A percentile compares a stretch with the other conserved stretches of the same genome.
These are phyloP conservation scores for Sebastes hubbsi DNA, from an alignment of 2,797 vertebrate species.

Conservation along the genomic window DNA sequence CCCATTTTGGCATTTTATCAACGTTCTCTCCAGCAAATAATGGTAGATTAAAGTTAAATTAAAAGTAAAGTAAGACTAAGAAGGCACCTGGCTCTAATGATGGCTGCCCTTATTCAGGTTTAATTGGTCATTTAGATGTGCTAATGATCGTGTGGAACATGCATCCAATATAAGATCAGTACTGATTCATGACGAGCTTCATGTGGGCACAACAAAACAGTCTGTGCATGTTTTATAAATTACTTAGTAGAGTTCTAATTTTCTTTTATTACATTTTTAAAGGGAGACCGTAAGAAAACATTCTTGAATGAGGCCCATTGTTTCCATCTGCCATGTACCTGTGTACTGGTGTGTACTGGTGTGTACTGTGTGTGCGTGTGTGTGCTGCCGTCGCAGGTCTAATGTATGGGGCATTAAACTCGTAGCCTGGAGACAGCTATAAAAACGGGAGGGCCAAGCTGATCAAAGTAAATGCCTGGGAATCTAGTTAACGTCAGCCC, in stretches of 20 bases:
- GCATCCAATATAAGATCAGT: slow-evolving; percentile 18
- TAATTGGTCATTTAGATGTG: neutral
- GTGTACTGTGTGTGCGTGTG: neutral
- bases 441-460: slow-evolving; percentile 89
- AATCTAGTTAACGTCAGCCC: slow-evolving; percentile 92
- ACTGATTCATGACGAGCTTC: slow-evolving; percentile 2
- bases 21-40: rapidly evolving
- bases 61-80: neutral
- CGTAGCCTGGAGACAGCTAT: slow-evolving; percentile 95
- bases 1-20: neutral
- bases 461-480: slow-evolving; percentile 96
- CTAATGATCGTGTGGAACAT: slow-evolving; percentile 12
- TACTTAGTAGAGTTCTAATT: neutral
- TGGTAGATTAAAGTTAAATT: neutral
- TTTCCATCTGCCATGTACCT: slow-evolving; percentile 41
- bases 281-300: neutral
- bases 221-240: slow-evolving; percentile 12
- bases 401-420: slow-evolving; percentile 88
- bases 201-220: neutral
- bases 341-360: neutral
- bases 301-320: slow-evolving; percentile 22
- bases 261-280: neutral
- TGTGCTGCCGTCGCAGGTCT: slow-evolving; percentile 30
- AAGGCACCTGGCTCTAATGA: neutral
- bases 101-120: neutral